phyloP scores from a whole-genome alignment of 1,140 invertebrate species.

The Aphelenchoides avenae region DNA sequence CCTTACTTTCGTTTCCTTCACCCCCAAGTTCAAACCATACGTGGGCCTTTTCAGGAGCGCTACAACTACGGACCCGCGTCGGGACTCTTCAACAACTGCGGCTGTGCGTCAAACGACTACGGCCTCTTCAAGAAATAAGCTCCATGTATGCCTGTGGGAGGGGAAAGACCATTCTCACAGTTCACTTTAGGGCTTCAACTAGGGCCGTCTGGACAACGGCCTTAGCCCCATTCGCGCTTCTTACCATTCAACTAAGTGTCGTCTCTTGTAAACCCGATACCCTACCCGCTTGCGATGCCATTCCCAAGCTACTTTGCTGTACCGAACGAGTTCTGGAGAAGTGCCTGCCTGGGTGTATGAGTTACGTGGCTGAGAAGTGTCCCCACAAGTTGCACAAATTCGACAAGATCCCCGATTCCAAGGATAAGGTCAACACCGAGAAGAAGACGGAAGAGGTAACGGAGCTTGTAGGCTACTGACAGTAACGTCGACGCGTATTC shows the following conservation, averaged over 20 bases:
- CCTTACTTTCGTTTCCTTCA: no score
- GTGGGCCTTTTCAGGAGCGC: not conserved
- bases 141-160: no score
- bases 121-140: constrained; percentile 29
- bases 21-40: not conserved
- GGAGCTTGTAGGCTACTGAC: constrained; percentile 9
- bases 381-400: constrained; percentile 48
- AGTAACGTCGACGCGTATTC: not conserved
- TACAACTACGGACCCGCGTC: not conserved
- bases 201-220: no score
- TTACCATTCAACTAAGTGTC: no score
- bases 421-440: not conserved
- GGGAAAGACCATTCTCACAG: no score
- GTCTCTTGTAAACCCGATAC: constrained; percentile 16
- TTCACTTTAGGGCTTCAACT: no score
- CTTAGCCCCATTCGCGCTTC: no score
- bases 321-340: constrained; percentile 50
- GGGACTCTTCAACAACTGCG: constrained; percentile 24
- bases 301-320: constrained; percentile 51
- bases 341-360: constrained; percentile 47
- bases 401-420: constrained; percentile 20
- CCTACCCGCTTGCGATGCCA: constrained; percentile 43
- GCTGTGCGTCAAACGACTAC: constrained; percentile 22
- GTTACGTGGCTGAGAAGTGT: constrained; percentile 44
- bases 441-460: constrained; percentile 1